Evolutionary conservation across 2,888 invertebrate genomes (phyloP).

Genomic region (Pandemis heparana): DNA sequence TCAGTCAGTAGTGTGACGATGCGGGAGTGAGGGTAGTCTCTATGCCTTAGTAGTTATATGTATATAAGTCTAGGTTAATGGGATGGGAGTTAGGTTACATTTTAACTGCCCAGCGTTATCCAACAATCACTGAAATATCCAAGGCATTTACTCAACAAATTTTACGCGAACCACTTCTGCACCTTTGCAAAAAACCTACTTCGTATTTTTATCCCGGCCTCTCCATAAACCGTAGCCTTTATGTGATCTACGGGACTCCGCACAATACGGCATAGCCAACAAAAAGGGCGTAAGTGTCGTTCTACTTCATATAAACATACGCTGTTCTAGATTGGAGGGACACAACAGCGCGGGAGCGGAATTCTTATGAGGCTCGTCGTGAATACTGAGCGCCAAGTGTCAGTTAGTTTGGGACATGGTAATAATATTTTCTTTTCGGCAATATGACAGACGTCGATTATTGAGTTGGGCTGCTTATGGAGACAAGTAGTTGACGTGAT

Average conservation of each 20-base stretch:
- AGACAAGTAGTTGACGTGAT: constrained; percentile 9
- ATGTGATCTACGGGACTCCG: constrained; percentile 45
- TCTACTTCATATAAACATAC: constrained; percentile 10
- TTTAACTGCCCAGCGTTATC: neutral
- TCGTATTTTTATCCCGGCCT: constrained; percentile 39
- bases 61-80: too few species aligned
- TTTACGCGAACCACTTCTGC: constrained; percentile 33
- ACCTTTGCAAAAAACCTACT: constrained; percentile 43
- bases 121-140: neutral
- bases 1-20: too few species aligned
- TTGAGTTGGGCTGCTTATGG: constrained; percentile 33
- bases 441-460: constrained; percentile 41
- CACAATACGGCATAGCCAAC: constrained; percentile 33
- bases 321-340: neutral
- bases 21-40: too few species aligned
- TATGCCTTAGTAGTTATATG: too few species aligned
- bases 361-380: constrained; percentile 42
- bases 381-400: constrained; percentile 44
- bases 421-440: constrained; percentile 42
- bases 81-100: too few species aligned
- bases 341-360: constrained; percentile 36
- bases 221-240: constrained; percentile 45
- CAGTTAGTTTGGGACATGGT: constrained; percentile 42
- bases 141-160: constrained; percentile 9
- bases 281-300: constrained; percentile 32